Conservation (phyloP, 2,113 vertebrate genomes). For the Abramis brama region DNA sequence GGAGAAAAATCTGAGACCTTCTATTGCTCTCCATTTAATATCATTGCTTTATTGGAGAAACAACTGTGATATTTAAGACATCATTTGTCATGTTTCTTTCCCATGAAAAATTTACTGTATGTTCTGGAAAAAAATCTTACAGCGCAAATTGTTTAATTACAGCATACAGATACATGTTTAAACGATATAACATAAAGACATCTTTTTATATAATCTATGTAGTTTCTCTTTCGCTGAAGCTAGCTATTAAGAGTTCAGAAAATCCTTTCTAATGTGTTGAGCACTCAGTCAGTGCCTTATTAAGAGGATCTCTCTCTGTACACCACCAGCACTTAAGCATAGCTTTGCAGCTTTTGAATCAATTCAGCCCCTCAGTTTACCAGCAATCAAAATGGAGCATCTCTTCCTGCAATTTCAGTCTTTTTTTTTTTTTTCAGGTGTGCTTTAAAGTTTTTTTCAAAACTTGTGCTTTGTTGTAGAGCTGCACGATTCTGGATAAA, state of each 20-base stretch:
- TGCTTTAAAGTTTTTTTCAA: background rate
- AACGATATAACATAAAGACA: background rate
- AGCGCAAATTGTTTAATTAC: background rate
- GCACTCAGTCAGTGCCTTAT: conserved; percentile 23
- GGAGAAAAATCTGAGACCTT: background rate
- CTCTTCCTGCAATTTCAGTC: background rate
- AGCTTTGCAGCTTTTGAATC: conserved; percentile 33
- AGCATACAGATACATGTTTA: background rate
- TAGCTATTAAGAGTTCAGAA: background rate
- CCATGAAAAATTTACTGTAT: background rate
- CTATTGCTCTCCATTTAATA: background rate
- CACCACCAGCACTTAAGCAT: conserved; percentile 34
- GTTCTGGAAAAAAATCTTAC: background rate
- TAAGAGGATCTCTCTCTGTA: background rate
- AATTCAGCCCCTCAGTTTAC: conserved; percentile 4
- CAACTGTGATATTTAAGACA: background rate
- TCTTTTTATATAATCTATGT: background rate
- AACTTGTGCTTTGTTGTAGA: background rate
- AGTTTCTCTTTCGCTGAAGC: background rate
- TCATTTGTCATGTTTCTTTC: background rate
- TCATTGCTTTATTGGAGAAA: background rate
- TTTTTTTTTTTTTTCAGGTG: background rate
- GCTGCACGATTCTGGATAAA: too few relatives aligned
- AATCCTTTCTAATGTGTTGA: conserved; percentile 17
- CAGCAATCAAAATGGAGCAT: background rate